Percentiles rank a stretch among this genome's conserved stretches.
Evolutionary conservation across 2,888 invertebrate species (phyloP).

Genomic region (Rhingia rostrata): DNA sequence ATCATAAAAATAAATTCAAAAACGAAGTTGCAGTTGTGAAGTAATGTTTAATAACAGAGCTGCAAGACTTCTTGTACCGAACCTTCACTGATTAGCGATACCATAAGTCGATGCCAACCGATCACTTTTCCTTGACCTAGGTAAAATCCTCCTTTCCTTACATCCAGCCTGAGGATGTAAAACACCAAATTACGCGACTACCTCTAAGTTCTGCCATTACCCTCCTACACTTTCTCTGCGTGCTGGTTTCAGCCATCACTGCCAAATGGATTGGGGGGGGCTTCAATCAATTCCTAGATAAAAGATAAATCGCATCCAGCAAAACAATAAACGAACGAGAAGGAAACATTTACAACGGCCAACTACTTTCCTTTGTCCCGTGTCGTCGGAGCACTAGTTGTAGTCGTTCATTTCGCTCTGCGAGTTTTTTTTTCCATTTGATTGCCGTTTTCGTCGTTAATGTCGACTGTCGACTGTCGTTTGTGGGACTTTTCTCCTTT

Average conservation of each 20-base stretch:
- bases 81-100: too few relatives aligned
- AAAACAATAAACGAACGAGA: constrained; percentile 11
- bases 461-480: constrained; percentile 13
- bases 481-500: constrained; percentile 39
- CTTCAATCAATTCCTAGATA: constrained; percentile 45
- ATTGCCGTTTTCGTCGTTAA: constrained; percentile 12
- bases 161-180: too few relatives aligned
- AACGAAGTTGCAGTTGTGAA: too few relatives aligned
- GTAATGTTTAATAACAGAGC: too few relatives aligned
- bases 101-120: too few relatives aligned
- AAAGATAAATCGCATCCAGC: constrained; percentile 40
- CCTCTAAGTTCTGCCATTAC: background rate
- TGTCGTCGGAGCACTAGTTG: constrained; percentile 1
- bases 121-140: too few relatives aligned
- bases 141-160: too few relatives aligned
- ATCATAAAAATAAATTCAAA: too few relatives aligned
- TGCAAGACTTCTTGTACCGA: too few relatives aligned
- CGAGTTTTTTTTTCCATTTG: background rate
- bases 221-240: constrained; percentile 39
- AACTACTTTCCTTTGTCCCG: constrained; percentile 24
- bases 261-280: constrained; percentile 26
- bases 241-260: constrained; percentile 4
- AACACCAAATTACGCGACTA: background rate
- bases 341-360: background rate
- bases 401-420: background rate